phyloP scores from a whole-genome alignment of 2,113 vertebrate species.

The Morone chrysops region DNA sequence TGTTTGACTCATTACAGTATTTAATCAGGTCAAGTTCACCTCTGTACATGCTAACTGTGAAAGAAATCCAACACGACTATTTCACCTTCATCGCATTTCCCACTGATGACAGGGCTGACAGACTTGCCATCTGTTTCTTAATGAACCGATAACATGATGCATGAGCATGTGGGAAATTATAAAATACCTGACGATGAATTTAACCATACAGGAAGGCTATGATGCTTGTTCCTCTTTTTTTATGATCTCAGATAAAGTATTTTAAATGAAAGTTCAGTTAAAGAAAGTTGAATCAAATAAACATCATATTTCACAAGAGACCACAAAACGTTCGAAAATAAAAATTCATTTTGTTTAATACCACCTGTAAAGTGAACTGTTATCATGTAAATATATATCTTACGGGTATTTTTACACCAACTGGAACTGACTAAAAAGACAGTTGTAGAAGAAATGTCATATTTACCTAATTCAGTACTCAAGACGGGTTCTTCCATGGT shows the following conservation, averaged over 20 bases:
- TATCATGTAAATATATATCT: neutral
- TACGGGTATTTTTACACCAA: neutral
- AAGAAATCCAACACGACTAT: slow-evolving; percentile 45
- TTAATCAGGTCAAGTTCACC: slow-evolving; percentile 77
- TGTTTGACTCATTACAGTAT: slow-evolving; percentile 80
- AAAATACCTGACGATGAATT: neutral
- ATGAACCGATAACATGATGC: slow-evolving; percentile 1
- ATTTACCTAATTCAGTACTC: slow-evolving; percentile 64
- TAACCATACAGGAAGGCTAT: slow-evolving; percentile 40
- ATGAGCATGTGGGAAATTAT: slow-evolving; percentile 10
- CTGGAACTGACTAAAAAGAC: neutral
- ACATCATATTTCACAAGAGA: neutral
- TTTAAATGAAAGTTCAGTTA: neutral
- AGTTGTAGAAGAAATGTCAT: neutral
- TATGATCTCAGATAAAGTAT: neutral
- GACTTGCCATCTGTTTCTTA: slow-evolving; percentile 40
- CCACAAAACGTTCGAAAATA: neutral
- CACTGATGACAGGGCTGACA: slow-evolving; percentile 27
- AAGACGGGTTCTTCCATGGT: slow-evolving; percentile 70
- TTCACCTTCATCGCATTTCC: slow-evolving; percentile 47
- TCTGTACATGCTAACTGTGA: slow-evolving; percentile 55
- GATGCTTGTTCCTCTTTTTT: slow-evolving; percentile 65
- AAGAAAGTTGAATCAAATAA: neutral
- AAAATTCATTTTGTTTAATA: neutral
- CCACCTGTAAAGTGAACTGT: neutral